Base-by-base conservation (phyloP, 2,113 vertebrate genomes). In the Plestiodon gilberti region DNA sequence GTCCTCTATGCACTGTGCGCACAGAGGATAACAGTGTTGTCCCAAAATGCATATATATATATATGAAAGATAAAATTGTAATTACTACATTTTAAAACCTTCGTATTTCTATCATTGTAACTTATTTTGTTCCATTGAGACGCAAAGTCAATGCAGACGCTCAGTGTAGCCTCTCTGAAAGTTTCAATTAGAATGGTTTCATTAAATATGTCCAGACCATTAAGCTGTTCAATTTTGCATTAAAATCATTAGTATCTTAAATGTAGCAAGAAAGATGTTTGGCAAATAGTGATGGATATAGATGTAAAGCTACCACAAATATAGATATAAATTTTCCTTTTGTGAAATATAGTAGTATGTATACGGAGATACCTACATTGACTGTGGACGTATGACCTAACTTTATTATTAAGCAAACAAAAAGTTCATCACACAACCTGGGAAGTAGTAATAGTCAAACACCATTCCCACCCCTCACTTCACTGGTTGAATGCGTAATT, bases 141-240 rank as follows among this genome's bases (percentile, higher is more conserved):
- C 48, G 57, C 43, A 18, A 33, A 59, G 14, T 57, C 48, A 48
- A 40, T 55, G n/a, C 71, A 35, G 70, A 65, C 25, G 18, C 17
- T 43, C 10, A 38, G 18, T 28, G n/a, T 74, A 73, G 40, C 22
- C 17, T 78, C 62, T 64, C 75, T 65, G 83, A 88, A 90, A 91
- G 40, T 87, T 79, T 14, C 82, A 94, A 88, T 85, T 88, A 93
- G 90, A 93, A 14, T 73, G 0, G 75, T 94, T 92, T 79, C 81
- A 85, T 89, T 94, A 89, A 92, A 90, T 15, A 83, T 71, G 28
- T 87, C 82, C 83, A 93, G 13, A 6, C 89, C 82, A 91, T 93
- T 95, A 93, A 89, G 62, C 87, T 89, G 78, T 93, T 94, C 82
- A 88, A 88, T 84, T 94, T 92, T 93, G 76, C 59, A 90, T 85